Conservation (phyloP, 2,797 vertebrate species). For the Dallia pectoralis region DNA sequence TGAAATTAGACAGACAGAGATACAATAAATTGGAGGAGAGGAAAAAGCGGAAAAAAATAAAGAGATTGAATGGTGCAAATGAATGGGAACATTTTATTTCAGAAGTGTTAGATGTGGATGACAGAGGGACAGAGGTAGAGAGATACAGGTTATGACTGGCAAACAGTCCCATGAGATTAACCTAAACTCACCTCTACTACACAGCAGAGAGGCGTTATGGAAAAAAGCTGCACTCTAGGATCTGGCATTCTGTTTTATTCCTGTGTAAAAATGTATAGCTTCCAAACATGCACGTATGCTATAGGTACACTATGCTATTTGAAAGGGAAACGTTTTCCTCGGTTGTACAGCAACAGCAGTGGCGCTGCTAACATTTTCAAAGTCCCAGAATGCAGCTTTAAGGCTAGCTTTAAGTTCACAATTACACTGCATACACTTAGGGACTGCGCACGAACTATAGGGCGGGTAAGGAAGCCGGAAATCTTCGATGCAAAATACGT, state of each 20-base stretch:
- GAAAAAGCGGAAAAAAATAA: no score
- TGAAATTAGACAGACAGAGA: no score
- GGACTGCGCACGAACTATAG: conserved; percentile 41
- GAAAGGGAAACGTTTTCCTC: not conserved
- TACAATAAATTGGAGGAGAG: no score
- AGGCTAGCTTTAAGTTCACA: conserved; percentile 28
- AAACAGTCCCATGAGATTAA: conserved; percentile 16
- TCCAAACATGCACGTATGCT: not conserved
- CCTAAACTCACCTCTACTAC: not conserved
- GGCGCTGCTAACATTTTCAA: not conserved
- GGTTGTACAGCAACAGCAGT: not conserved
- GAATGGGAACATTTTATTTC: no score
- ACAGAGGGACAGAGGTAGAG: no score
- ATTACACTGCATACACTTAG: conserved; percentile 52
- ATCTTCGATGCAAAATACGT: not conserved
- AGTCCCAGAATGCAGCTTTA: not conserved
- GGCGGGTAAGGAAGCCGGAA: conserved; percentile 31
- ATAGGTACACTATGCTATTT: not conserved
- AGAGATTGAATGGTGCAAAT: no score
- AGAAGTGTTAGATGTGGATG: no score
- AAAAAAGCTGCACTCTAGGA: not conserved
- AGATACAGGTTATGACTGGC: not conserved
- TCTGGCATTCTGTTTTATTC: conserved; percentile 15
- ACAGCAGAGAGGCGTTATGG: conserved; percentile 7
- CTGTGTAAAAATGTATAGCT: not conserved